Evolutionary conservation across 2,113 vertebrate genomes (phyloP).

Genomic region (Cyprinodon tularosa): DNA sequence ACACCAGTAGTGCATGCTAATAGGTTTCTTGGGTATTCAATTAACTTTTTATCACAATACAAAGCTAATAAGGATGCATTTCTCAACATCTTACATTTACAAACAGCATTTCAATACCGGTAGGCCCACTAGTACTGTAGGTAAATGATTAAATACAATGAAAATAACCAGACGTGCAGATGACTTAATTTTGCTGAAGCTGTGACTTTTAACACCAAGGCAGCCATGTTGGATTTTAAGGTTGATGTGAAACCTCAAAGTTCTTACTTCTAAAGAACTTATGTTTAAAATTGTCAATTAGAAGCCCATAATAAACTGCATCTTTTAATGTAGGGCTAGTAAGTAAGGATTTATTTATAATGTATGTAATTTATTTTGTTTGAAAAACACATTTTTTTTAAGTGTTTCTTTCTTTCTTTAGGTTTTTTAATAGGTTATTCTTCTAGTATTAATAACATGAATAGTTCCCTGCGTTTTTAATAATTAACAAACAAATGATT

Average conservation of each 20-base stretch:
- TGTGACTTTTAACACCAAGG: background rate
- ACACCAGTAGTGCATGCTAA: background rate
- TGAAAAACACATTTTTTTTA: no score
- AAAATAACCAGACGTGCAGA: background rate
- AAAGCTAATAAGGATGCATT: background rate
- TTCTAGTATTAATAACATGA: no score
- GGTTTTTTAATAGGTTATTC: no score
- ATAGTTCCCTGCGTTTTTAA: background rate
- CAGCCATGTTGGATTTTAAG: no score
- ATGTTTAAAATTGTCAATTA: no score
- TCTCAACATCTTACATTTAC: background rate
- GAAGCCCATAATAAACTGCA: no score
- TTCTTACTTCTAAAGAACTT: no score
- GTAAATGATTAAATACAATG: background rate
- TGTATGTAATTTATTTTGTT: no score
- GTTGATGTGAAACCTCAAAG: no score
- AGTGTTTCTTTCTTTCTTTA: no score
- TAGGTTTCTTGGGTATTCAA: background rate
- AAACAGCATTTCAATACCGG: background rate
- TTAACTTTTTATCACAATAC: background rate
- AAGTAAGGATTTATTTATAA: no score
- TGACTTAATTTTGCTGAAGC: background rate
- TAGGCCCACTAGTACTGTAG: background rate
- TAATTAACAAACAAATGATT: background rate
- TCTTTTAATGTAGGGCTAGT: no score